Evolutionary conservation across 2,113 vertebrate species (phyloP).

Genomic region (Cygnus atratus): DNA sequence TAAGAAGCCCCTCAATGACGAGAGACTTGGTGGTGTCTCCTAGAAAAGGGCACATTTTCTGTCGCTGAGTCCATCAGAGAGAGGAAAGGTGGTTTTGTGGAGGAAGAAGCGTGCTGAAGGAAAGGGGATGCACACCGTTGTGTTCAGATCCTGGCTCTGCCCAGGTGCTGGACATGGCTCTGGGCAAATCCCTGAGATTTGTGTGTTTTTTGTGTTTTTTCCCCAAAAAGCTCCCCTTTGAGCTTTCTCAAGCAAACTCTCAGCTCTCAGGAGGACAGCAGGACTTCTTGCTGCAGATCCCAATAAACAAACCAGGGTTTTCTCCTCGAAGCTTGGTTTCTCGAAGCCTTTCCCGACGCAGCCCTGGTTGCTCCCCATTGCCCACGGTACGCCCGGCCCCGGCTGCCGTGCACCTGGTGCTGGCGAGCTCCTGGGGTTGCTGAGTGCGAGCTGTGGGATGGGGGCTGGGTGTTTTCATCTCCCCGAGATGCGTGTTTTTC

Average conservation of each 20-base stretch:
- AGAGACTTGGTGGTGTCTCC: neutral
- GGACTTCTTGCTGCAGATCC: neutral
- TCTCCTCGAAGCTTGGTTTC: neutral
- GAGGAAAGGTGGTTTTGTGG: neutral
- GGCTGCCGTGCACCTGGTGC: neutral
- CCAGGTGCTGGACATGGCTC: accelerated
- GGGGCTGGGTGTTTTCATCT: neutral
- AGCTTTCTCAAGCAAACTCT: neutral
- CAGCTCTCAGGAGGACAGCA: neutral
- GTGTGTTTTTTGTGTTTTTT: neutral
- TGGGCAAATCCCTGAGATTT: neutral
- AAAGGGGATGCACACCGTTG: accelerated
- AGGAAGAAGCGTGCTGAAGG: accelerated
- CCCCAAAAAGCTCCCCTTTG: no score
- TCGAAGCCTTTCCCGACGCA: neutral
- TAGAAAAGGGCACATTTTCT: neutral
- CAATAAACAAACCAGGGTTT: neutral
- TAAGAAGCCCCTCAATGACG: neutral
- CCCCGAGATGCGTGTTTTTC: neutral
- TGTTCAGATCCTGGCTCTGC: neutral
- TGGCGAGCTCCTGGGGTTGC: neutral
- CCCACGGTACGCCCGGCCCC: neutral
- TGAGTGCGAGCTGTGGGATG: neutral
- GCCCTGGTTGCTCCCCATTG: neutral
- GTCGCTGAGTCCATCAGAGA: neutral